phyloP scores from a whole-genome alignment of 2,113 vertebrate species.

The Callipepla squamata region DNA sequence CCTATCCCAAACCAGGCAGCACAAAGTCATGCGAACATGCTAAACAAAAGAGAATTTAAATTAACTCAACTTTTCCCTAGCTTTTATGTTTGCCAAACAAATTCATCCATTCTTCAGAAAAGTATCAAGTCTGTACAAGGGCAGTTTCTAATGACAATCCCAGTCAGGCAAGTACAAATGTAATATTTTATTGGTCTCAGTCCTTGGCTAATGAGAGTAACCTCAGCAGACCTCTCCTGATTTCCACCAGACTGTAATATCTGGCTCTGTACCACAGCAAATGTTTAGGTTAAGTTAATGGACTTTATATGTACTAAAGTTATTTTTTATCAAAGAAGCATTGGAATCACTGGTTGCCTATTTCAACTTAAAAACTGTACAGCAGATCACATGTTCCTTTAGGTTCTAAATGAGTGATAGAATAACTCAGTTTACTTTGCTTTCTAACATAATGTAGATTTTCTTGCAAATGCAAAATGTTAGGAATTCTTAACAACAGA shows the following conservation, averaged over 20 bases:
- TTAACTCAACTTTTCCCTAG: slow-evolving; percentile 15
- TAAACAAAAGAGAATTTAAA: slow-evolving; percentile 8
- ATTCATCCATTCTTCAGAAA: not conserved
- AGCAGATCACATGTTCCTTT: not conserved
- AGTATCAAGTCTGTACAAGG: not conserved
- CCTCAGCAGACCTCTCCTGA: slow-evolving; percentile 39
- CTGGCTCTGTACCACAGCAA: slow-evolving; percentile 35
- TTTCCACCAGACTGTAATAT: slow-evolving; percentile 37
- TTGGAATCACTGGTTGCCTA: not conserved
- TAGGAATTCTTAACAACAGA: not conserved
- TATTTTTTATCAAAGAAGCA: slow-evolving; percentile 1
- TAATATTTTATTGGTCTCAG: not conserved
- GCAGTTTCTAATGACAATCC: not conserved
- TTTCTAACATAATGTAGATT: not conserved
- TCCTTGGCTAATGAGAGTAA: slow-evolving; percentile 22
- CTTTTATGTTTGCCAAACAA: slow-evolving; percentile 30
- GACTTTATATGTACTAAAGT: not conserved
- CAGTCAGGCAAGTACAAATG: not conserved
- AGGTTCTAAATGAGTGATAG: not conserved
- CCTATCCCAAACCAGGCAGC: slow-evolving; percentile 51
- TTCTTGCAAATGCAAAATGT: slow-evolving; percentile 13
- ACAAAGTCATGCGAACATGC: slow-evolving; percentile 8
- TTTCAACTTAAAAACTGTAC: not conserved
- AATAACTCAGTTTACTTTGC: not conserved
- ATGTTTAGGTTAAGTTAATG: slow-evolving; percentile 47